Evolutionary conservation across 2,797 vertebrate genomes (phyloP), one percentile per base, ranked within the genome.

Genomic region (Gallinago solitaria): DNA sequence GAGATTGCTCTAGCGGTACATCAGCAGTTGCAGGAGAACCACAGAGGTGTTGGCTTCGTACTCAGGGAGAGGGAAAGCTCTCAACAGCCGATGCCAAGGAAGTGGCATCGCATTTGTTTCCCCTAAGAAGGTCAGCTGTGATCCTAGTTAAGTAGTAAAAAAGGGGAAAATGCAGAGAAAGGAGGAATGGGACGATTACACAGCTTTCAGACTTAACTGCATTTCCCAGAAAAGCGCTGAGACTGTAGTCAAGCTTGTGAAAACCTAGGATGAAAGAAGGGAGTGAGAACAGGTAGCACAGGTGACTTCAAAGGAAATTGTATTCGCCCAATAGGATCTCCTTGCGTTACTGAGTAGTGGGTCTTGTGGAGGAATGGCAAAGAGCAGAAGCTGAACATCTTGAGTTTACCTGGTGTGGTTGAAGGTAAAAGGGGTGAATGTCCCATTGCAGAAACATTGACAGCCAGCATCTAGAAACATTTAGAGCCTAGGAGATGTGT

Each of bases 1-100:
- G 83, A 88, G 85, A 51, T 70, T 30, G 25, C 77, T 93, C 77
- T 57, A 90, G 94, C 90, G 76, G 74, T n/a, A 54, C 50, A 83
- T 86, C 88, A 79, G 86, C 90, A 86, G 51, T 82, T 83, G 41
- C 85, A 86, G 74, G 37, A 88, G 59, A 59, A 88, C 74, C 43
- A 64, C 80, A 75, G 80, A 86, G 74, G 47, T 89, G 70, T 54
- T 90, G 69, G 79, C 57, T 95, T 94, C 54, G 69, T 86, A 43
- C 84, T 54, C 2, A 0, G 74, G 74, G 70, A 90, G n/a, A n/a
- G 59, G 80, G 30, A 90, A 78, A 82, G 54, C 47, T 19, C 59
- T 83, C 10, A 3, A 77, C 47, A 93, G 74, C 65, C 9, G 32
- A 90, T 70, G 80, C 73, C 54, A 59, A 63, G 69, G 63, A 69